Percentiles rank a stretch among this genome's conserved stretches.
These are phyloP conservation scores for Tetramorium alpestre DNA, from an alignment of 1,140 invertebrate genomes.

Conservation along the genomic window DNA sequence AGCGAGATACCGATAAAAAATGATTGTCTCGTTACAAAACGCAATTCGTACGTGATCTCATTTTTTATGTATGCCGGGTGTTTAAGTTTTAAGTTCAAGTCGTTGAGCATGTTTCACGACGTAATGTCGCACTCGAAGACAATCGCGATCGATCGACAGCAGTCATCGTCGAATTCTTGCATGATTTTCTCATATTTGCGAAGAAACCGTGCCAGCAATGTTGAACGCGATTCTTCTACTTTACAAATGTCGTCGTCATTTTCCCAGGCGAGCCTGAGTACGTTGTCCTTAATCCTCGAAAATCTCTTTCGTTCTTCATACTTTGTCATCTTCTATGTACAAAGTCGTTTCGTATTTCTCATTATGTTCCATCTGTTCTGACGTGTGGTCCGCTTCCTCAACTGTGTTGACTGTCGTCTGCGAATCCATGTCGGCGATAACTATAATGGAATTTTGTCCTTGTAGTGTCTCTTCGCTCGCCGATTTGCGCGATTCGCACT, in stretches of 20 bases:
- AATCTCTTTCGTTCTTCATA: conserved; percentile 25
- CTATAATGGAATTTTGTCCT: background rate
- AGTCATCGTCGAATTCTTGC: background rate
- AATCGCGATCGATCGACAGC: background rate
- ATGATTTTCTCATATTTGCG: background rate
- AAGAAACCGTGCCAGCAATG: background rate
- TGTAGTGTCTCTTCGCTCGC: background rate
- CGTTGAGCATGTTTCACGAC: conserved; percentile 56
- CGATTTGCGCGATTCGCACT: background rate
- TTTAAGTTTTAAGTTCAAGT: conserved; percentile 50
- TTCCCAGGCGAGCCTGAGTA: background rate
- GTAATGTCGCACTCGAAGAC: background rate
- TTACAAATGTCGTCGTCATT: background rate
- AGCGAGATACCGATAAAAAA: conserved; percentile 34
- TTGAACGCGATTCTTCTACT: background rate
- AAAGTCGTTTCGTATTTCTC: conserved; percentile 37
- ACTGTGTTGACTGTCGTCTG: background rate
- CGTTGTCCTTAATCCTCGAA: background rate
- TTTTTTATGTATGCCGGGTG: conserved; percentile 17
- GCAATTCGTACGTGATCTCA: conserved; percentile 73
- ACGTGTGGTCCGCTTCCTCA: background rate
- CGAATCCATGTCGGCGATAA: background rate
- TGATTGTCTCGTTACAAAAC: conserved; percentile 81
- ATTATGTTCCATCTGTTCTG: background rate
- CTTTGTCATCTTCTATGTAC: conserved; percentile 57